Evolutionary conservation across 2,113 vertebrate species (phyloP), one percentile per base, ranked within the genome.

Genomic region (Prionailurus viverrinus): DNA sequence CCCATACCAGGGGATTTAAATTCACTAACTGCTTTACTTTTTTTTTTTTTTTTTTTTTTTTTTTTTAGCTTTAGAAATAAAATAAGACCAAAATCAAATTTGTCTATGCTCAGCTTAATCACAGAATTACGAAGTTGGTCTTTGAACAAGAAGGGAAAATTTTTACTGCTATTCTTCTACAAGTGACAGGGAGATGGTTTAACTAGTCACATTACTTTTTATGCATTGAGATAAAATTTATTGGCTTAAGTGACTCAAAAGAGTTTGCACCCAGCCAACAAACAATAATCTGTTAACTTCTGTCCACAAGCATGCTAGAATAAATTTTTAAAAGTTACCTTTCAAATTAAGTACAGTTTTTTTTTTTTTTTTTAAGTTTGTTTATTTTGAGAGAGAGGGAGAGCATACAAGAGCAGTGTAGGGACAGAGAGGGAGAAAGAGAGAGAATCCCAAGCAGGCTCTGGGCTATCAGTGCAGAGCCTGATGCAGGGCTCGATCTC

Each of bases 61-160:
- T 61, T 65, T 8, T 61, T 76, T 41, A 55, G 63, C 69, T 78
- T 95, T 88, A 96, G 74, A 79, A 94, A 94, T 76, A 86, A 94
- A 89, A 65, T 69, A 86, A 92, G 21, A 73, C 51, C 51, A 41
- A 86, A 87, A 86, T 98, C 55, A 94, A 93, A 73, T 89, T 73
- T 93, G 33, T 88, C n/a, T 94, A 69, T 1, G 58, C 13, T 69
- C n/a, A 80, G 13, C 16, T 95, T 51, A 94, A 71, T 80, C 53
- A 95, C 14, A 94, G 14, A 97, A 90, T 96, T 85, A 96, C 71
- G 88, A 88, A 96, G 45, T 12, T 94, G 23, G 91, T 63, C 48
- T 82, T 15, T 93, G 66, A 76, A 25, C 12, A 95, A 33, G n/a
- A 87, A 88, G 33, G 41, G 45, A 69, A 73, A 73, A 58, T 3